Evolutionary conservation across 2,113 vertebrate species (phyloP).

Genomic region (Periophthalmodon schlosseri): DNA sequence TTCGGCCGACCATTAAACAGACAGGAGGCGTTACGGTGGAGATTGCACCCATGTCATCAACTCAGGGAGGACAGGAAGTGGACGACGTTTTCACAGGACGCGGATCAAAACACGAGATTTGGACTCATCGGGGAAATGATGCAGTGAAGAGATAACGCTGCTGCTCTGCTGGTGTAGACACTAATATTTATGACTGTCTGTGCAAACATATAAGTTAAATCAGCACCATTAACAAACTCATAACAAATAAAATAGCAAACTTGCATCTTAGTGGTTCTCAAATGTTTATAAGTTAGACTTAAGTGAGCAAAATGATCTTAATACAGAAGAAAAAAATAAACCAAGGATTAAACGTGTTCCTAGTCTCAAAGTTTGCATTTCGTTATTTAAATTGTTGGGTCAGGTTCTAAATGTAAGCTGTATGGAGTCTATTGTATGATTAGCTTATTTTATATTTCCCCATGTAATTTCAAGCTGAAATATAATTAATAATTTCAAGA

Average conservation of each 20-base stretch:
- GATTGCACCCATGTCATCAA: constrained; percentile 45
- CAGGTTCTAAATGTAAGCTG: too few species aligned
- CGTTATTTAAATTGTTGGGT: too few species aligned
- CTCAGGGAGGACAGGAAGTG: constrained; percentile 66
- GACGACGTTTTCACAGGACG: constrained; percentile 27
- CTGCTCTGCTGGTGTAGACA: neutral
- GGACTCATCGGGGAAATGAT: constrained; percentile 47
- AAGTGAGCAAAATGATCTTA: too few species aligned
- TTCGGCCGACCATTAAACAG: constrained; percentile 50
- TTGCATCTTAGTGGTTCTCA: neutral
- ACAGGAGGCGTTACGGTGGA: constrained; percentile 8
- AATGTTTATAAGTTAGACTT: neutral
- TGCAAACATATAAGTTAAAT: neutral
- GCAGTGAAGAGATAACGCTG: constrained; percentile 35
- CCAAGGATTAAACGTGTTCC: too few species aligned
- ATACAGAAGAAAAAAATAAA: too few species aligned
- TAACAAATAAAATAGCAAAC: neutral
- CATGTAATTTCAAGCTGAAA: too few species aligned
- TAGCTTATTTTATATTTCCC: too few species aligned
- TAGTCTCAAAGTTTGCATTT: too few species aligned
- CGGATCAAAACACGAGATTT: constrained; percentile 44
- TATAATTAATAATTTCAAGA: neutral
- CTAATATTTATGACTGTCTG: constrained; percentile 3
- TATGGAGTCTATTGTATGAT: too few species aligned
- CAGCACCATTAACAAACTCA: neutral